phyloP scores from a whole-genome alignment of 1,140 invertebrate genomes.

The Mylabris phalerata region DNA sequence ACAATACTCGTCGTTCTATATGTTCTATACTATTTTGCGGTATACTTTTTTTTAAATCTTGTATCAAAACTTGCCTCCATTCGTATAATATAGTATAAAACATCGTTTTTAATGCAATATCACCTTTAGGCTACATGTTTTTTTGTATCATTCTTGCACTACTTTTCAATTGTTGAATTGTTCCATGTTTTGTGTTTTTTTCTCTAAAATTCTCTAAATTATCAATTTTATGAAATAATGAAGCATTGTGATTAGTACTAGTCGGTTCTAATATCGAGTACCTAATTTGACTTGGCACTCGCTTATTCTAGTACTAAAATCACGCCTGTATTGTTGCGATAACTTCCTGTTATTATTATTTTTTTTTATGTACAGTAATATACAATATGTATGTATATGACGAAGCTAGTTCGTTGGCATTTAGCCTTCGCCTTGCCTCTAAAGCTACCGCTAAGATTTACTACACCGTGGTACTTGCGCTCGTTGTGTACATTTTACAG shows the following conservation, averaged over 20 bases:
- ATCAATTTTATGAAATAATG: conserved; percentile 14
- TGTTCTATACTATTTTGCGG: conserved; percentile 22
- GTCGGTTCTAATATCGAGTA: conserved; percentile 5
- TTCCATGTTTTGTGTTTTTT: no score
- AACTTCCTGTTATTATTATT: conserved; percentile 20
- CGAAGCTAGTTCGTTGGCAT: not conserved
- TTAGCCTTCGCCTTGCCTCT: conserved; percentile 1
- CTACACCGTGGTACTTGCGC: conserved; percentile 15
- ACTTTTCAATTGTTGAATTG: not conserved
- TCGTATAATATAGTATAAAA: conserved; percentile 34
- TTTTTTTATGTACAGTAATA: conserved; percentile 33
- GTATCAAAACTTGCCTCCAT: conserved; percentile 36
- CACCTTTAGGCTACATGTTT: conserved; percentile 32
- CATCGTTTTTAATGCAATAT: conserved; percentile 31
- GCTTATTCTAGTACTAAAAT: conserved; percentile 21
- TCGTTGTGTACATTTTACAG: conserved; percentile 15
- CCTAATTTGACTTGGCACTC: conserved; percentile 13
- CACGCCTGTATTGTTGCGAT: conserved; percentile 26
- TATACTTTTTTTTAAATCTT: conserved; percentile 35
- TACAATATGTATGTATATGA: conserved; percentile 30
- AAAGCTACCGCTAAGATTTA: conserved; percentile 10
- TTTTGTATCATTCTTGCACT: conserved; percentile 17
- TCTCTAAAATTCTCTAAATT: not conserved
- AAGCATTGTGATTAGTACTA: conserved; percentile 10
- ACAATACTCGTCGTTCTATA: conserved; percentile 29